A percentile compares a stretch with the other conserved stretches of the same genome.
Conservation (phyloP, 2,113 vertebrate genomes). For the Tachysurus vachellii region DNA sequence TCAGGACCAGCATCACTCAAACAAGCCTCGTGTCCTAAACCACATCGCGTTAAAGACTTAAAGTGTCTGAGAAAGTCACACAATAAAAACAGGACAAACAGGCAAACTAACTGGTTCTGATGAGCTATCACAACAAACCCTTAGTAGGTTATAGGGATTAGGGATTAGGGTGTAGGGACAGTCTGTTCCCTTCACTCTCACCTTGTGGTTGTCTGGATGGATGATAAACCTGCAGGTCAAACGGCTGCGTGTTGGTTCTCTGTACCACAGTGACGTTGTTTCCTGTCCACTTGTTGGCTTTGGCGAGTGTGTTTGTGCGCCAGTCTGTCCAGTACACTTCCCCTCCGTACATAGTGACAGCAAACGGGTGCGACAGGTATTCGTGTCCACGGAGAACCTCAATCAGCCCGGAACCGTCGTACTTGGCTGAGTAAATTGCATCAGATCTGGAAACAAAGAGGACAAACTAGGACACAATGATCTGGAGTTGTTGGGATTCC, state of each 20-base stretch:
- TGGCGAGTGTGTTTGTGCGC: constrained; percentile 95
- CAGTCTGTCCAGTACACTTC: constrained; percentile 99
- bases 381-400: constrained; percentile 95
- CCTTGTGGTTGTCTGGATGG: constrained; percentile 93
- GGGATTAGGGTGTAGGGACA: not conserved
- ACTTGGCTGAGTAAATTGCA: constrained; percentile 93
- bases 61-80: too few relatives aligned
- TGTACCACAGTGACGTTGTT: constrained; percentile 95
- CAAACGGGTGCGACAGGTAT: constrained; percentile 93
- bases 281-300: constrained; percentile 98
- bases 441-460: constrained; percentile 79
- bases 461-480: not conserved
- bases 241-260: constrained; percentile 94
- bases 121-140: not conserved
- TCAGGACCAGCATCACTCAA: not conserved
- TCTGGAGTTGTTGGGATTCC: not conserved
- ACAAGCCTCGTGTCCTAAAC: not conserved
- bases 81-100: not conserved
- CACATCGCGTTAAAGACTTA: too few relatives aligned
- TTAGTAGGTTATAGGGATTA: not conserved
- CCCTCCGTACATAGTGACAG: constrained; percentile 91
- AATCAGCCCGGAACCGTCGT: constrained; percentile 93
- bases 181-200: constrained; percentile 60
- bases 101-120: not conserved
- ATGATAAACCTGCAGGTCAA: constrained; percentile 96